Base-by-base conservation (phyloP, 2,113 vertebrate genomes). In the Corythornis vintsioides region DNA sequence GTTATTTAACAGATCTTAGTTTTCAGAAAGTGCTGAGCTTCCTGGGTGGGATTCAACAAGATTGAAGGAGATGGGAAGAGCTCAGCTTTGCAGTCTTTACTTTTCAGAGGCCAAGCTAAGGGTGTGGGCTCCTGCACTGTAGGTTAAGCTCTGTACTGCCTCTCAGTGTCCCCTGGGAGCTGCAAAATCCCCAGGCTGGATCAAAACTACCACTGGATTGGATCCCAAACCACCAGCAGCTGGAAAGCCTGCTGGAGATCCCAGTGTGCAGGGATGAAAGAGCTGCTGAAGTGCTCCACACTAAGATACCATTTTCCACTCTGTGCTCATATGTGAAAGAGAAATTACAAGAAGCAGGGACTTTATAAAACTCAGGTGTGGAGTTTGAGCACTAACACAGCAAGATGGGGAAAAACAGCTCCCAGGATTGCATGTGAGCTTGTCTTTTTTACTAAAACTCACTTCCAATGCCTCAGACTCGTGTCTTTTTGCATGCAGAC, bases 1-100 rank as follows among this genome's bases (percentile, higher is more conserved):
- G 20, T 11, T 35, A 64, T 86, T 86, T 63, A 77, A 55, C 20
- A 53, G 17, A 29, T 17, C 33, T 42, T 61, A 87, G 60, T 89
- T 89, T 82, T 70, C 66, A 77, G 47, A 70, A 93, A 70, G 10
- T 40, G 22, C 28, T 70, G 71, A 69, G 20, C 10, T 76, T 61
- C 33, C 42, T 78, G 69, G 26, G 13, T 66, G 31, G 52, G 47
- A 88, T 76, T 69, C 24, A 38, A 35, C 80, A 83, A 66, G 11
- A 67, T 83, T 93, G 65, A 92, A 53, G 26, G 40, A 92, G n/a
- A 57, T 0, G 5, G 45, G 53, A 92, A 74, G 55, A 79, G 17
- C 20, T 88, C 42, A 83, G 31, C 38, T 83, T 89, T 79, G 22
- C n/a, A 57, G 88, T 59, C 75, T 89, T 76, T 89, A 91, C 93